Evolutionary conservation across 2,113 vertebrate species (phyloP).

Genomic region (Martes martes): DNA sequence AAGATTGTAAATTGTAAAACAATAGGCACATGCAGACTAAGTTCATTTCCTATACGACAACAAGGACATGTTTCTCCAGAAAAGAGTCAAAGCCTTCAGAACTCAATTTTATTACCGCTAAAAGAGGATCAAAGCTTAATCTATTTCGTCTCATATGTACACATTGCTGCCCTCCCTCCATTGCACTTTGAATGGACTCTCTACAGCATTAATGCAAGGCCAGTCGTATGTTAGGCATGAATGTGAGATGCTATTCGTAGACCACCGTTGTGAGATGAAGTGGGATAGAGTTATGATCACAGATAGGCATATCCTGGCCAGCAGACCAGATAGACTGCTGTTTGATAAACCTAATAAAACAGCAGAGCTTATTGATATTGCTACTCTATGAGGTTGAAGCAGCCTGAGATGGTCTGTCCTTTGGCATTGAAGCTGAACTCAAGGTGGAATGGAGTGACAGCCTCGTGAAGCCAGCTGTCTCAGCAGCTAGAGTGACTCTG

Average conservation of each 20-base stretch:
- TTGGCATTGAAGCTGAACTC: neutral
- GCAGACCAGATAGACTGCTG: constrained; percentile 28
- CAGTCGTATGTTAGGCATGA: neutral
- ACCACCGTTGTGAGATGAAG: constrained; percentile 25
- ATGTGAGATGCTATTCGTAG: neutral
- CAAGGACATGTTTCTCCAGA: neutral
- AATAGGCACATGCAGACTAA: neutral
- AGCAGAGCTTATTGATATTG: neutral
- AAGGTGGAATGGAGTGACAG: neutral
- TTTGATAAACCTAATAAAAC: constrained; percentile 59
- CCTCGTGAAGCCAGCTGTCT: neutral
- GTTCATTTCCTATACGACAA: neutral
- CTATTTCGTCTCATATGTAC: neutral
- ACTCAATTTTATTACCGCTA: neutral
- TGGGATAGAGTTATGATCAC: neutral
- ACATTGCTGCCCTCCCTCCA: neutral
- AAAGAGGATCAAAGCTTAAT: neutral
- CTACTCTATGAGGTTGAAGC: neutral
- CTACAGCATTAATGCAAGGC: neutral
- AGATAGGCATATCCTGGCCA: constrained; percentile 23
- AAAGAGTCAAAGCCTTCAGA: neutral
- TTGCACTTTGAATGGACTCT: neutral
- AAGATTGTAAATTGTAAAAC: neutral
- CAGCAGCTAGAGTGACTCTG: neutral
- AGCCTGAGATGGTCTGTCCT: neutral